Base-by-base conservation (phyloP, 2,888 invertebrate genomes). In the Oscheius myriophilus region DNA sequence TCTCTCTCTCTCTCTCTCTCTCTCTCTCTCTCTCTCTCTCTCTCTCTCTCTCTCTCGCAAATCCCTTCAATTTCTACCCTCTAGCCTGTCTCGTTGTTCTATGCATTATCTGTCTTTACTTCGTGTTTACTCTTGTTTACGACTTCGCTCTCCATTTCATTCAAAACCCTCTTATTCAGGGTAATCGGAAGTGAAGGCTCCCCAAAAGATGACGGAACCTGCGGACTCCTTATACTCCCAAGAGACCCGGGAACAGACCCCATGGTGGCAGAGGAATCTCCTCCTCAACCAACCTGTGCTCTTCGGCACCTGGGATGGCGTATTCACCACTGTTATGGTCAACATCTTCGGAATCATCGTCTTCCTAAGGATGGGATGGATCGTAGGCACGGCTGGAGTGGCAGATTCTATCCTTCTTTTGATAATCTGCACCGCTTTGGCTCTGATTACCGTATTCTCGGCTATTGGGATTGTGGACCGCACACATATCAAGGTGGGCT, bases 321-420 rank as follows among this genome's bases (percentile, higher is more conserved):
- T 97, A 9, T 97, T 96, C 87, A 95, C 96, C 66, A 95, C 96
- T 62, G 96, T 95, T 87, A 91, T 97, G 84, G 95, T 96, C 86
- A 96, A 96, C 88, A 94, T 96, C 69, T 95, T 97, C 89, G 96
- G 96, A 85, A 96, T 96, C 0, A 95, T 96, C 87, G 95, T 96
- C 71, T 96, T 97, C 88, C 90, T 97, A 70, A 90, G 96, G 83
- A 94, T 95, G 72, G 96, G 96, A 75, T 97, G 96, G 96, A 94
- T 97, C 86, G 96, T 97, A 62, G 89, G 89, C 41, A 89, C 90
- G 78, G 89, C 89, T 25, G 90, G 90, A 16, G 88, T 90, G 39
- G 87, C 87, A 7, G 81, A 88, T 67, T 87, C 89, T 11, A 83
- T 89, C 6, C 82, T 89, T 42, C 87, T 89, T 14, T 87, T 90